phyloP scores from a whole-genome alignment of 1,140 invertebrate species.

The Anastrepha ludens region DNA sequence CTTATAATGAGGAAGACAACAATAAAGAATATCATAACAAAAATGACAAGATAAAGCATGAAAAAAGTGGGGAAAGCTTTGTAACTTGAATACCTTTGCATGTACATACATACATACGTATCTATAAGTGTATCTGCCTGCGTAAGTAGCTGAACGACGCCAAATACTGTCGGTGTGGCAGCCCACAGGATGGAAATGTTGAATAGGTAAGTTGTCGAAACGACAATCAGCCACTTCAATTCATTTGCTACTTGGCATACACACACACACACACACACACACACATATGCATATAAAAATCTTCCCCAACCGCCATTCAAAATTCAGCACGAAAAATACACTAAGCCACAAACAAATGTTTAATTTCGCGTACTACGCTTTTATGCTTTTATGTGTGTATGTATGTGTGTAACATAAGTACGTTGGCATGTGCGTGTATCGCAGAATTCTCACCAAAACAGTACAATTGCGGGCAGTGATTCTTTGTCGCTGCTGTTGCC shows the following conservation, averaged over 20 bases:
- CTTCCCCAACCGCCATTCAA: neutral
- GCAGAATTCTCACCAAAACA: constrained; percentile 28
- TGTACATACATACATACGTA: neutral
- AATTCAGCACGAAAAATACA: neutral
- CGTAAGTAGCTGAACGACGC: neutral
- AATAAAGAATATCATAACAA: constrained; percentile 18
- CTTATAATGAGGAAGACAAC: neutral
- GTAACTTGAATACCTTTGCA: neutral
- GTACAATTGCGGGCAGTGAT: constrained; percentile 35
- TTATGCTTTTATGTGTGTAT: neutral
- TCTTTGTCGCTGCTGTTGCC: neutral
- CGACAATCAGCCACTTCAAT: constrained; percentile 25
- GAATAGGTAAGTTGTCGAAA: constrained; percentile 5
- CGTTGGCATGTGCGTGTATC: neutral
- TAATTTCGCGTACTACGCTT: neutral
- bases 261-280: neutral
- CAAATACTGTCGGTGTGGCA: neutral
- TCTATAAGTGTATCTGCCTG: neutral
- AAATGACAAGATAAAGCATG: neutral
- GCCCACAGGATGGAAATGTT: constrained; percentile 1
- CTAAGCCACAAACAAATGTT: neutral
- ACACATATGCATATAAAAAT: neutral
- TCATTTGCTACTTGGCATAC: neutral
- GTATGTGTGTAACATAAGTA: neutral
- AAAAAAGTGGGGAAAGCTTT: neutral